A percentile compares a stretch with the other conserved stretches of the same genome.
Evolutionary conservation across 1,140 invertebrate genomes (phyloP).

Genomic region (Hycleus cichorii): DNA sequence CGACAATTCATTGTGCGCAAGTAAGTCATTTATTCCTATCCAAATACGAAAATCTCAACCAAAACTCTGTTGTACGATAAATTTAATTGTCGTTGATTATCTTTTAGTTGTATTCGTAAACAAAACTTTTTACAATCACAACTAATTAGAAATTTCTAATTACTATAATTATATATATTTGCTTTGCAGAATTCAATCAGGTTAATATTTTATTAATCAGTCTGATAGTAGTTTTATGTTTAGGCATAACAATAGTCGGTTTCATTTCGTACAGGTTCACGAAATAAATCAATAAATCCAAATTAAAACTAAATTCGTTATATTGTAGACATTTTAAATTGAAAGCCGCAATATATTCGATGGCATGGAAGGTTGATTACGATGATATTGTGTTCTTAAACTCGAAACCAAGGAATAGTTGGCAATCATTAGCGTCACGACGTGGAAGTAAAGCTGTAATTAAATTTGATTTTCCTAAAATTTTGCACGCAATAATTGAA

Average conservation of each 20-base stretch:
- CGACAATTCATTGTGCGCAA: constrained; percentile 79
- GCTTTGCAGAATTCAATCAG: constrained; percentile 23
- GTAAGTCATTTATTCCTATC: constrained; percentile 43
- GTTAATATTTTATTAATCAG: constrained; percentile 22
- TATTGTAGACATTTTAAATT: constrained; percentile 76
- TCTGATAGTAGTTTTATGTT: constrained; percentile 21
- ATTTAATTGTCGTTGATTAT: constrained; percentile 1
- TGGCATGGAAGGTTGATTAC: constrained; percentile 90
- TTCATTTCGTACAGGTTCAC: constrained; percentile 26
- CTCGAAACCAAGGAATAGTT: constrained; percentile 34
- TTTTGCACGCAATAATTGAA: too few relatives aligned
- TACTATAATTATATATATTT: constrained; percentile 2
- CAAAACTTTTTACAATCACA: too few relatives aligned
- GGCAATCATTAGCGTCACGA: constrained; percentile 22
- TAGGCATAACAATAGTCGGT: constrained; percentile 21
- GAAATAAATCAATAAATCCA: not conserved
- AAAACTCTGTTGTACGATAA: not conserved
- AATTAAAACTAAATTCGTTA: not conserved
- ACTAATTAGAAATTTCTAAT: too few relatives aligned
- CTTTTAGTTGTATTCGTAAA: too few relatives aligned
- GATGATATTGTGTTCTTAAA: constrained; percentile 59
- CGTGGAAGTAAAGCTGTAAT: constrained; percentile 8
- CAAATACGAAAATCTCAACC: not conserved
- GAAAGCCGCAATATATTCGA: constrained; percentile 88
- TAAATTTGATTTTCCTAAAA: not conserved